Percentiles rank a stretch among this genome's conserved stretches.
Evolutionary conservation across 2,797 vertebrate genomes (phyloP).

Genomic region (Rhinoraja longicauda): DNA sequence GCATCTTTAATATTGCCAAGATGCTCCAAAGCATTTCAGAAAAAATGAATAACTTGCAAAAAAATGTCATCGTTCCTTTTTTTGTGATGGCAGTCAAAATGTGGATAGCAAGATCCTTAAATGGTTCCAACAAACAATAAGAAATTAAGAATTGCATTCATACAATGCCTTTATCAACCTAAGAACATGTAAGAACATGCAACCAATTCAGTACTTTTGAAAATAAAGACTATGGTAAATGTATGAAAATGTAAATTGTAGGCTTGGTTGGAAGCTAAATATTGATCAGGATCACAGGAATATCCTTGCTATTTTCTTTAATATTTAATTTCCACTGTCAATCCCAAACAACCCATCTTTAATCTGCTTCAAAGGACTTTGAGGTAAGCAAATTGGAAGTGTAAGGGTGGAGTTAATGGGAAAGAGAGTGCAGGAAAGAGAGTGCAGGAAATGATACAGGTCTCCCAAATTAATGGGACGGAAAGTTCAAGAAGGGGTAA

Average conservation of each 20-base stretch:
- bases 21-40: not conserved
- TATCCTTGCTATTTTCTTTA: not conserved
- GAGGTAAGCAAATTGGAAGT: too few relatives aligned
- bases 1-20: not conserved
- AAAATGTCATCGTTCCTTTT: not conserved
- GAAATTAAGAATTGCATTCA: not conserved
- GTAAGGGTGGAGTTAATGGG: too few relatives aligned
- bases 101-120: not conserved
- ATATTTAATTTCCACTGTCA: not conserved
- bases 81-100: not conserved
- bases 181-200: not conserved
- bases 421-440: too few relatives aligned
- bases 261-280: not conserved
- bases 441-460: too few relatives aligned
- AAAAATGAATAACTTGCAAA: not conserved
- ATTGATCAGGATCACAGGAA: not conserved
- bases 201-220: not conserved
- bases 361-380: too few relatives aligned
- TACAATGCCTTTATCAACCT: not conserved
- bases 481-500: too few relatives aligned
- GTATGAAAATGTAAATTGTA: not conserved
- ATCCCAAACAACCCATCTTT: too few relatives aligned
- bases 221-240: too few relatives aligned
- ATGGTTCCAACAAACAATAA: not conserved
- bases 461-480: too few relatives aligned